Evolutionary conservation across 2,113 vertebrate species (phyloP).

Genomic region (Gymnocephalus cernua): DNA sequence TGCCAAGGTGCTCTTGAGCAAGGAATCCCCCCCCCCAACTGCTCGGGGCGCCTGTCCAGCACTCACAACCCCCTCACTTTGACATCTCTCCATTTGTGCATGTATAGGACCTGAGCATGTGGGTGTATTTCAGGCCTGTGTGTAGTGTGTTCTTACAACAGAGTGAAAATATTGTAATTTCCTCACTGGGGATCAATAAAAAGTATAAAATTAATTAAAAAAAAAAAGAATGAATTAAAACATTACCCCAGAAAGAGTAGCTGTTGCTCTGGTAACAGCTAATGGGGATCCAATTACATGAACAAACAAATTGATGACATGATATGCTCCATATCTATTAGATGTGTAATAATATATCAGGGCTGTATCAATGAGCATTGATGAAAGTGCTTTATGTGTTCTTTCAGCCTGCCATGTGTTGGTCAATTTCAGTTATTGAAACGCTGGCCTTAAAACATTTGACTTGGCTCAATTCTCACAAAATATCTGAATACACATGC

Average conservation of each 20-base stretch:
- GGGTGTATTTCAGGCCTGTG: too few relatives aligned
- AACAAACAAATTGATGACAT: not conserved
- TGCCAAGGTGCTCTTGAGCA: too few relatives aligned
- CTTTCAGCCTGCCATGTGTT: not conserved
- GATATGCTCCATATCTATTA: not conserved
- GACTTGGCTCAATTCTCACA: not conserved
- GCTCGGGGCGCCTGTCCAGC: too few relatives aligned
- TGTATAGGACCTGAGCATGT: too few relatives aligned
- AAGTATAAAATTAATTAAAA: too few relatives aligned
- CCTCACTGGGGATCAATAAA: too few relatives aligned
- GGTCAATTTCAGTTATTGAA: not conserved
- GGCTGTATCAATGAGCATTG: not conserved
- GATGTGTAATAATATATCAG: not conserved
- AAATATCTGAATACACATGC: not conserved
- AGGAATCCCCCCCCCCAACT: too few relatives aligned
- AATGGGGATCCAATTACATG: not conserved
- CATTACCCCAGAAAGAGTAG: not conserved
- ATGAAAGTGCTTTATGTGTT: not conserved
- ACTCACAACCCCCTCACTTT: too few relatives aligned
- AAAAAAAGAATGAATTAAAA: too few relatives aligned
- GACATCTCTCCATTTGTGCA: too few relatives aligned
- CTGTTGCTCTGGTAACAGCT: not conserved
- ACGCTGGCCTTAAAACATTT: not conserved
- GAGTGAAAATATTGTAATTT: too few relatives aligned
- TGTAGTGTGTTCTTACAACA: too few relatives aligned